Evolutionary conservation across 2,888 invertebrate species (phyloP), one percentile per base, ranked within the genome.

Genomic region (Pedicia rivosa): DNA sequence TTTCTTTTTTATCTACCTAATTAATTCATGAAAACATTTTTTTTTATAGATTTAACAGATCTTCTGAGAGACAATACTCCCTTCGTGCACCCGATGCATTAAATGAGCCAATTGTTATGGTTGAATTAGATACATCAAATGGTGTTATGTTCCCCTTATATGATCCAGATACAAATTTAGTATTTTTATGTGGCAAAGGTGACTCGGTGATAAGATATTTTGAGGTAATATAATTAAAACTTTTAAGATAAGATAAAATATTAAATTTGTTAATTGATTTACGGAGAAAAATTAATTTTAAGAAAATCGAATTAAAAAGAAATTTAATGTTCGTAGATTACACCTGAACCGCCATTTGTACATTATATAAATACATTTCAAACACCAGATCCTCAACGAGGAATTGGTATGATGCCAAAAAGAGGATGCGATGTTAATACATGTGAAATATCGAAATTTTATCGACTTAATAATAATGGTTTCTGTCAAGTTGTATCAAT

Each of bases 321-420:
- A n/a, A n/a, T n/a, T n/a, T n/a, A 20, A 6, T 20, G 20, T 20
- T 20, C 8, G 5, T 12, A 78, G 72, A 82, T 95, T 49, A 88
- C 88, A 12, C 81, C 90, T 2, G 90, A 91, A 54, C 80, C 87
- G 4, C 92, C 92, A 0, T 92, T 88, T 62, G 86, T 92, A 41
- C 91, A 94, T 62, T 95, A 90, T 63, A 88, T 97, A 57, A 94
- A 86, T 67, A 92, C 91, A 50, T 95, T 87, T 70, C 88, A 91
- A 67, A 91, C 94, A 24, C 86, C 91, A n/a, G 88, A 90, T 62
- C 95, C 97, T 36, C 95, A 97, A 62, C 73, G 94, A 66, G 94
- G 94, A 55, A 87, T 90, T 59, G 88, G 88, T 44, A 79, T 90
- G 75, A 95, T 97, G 94, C 94, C 95, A 46, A 97, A 97, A 67